Base-by-base conservation (phyloP, 1,140 invertebrate species). In the Drosophila pruinosa region DNA sequence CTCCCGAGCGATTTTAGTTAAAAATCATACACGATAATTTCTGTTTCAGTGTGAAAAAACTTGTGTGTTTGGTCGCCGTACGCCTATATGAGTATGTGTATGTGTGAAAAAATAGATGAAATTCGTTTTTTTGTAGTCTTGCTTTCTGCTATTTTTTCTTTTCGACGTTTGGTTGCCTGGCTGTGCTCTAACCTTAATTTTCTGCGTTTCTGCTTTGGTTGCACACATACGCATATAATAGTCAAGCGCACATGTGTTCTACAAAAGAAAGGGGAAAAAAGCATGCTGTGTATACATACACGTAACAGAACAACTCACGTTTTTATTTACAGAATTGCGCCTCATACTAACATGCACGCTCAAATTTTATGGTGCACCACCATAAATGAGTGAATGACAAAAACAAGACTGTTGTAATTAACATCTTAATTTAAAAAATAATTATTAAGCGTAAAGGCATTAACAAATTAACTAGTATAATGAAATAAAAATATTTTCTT, bases 131-230 rank as follows among this genome's bases (percentile, higher is more conserved):
- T 78, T 86, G 43, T 59, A 38, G 63, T 62, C 54, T 45, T 57
- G 62, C 69, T 74, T 68, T 75, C 59, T 61, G 38, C 47, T 67
- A 75, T 65, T 81, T 75, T 85, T 85, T 86, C 75, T 78, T 86
- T 82, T 86, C 68, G 34, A 54, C 54, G 67, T 86, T 68, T 69
- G 78, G 64, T 78, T 79, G 70, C 77, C 85, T 73, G 50, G 78
- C 72, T 88, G 82, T 83, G 77, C 82, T 89, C 81, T 90, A 90
- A 90, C 89, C 89, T 90, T 90, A 90, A 86, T 90, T 90, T 90
- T 89, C 82, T 78, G 78, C 78, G 78, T 88, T 90, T 78, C 72
- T 90, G 59, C 77, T 89, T 78, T 72, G 69, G 64, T 77, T 89
- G 83, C 48, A 70, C 80, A 63, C 62, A 74, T 54, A 73, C 57